phyloP scores from a whole-genome alignment of 2,888 invertebrate genomes.

The Lasiommata megera region DNA sequence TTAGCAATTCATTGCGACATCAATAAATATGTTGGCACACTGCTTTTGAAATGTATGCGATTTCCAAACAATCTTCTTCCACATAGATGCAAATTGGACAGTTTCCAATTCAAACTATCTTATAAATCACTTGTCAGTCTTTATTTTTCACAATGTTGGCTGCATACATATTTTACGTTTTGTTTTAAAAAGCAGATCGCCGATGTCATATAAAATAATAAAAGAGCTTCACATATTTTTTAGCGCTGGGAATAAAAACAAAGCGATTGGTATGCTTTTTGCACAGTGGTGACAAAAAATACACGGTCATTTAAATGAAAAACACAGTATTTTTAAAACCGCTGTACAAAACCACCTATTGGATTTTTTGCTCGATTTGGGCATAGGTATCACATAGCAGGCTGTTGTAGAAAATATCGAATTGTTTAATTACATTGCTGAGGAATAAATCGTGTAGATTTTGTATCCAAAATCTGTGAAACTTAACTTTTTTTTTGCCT shows the following conservation, averaged over 20 bases:
- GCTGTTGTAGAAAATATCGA: conserved; percentile 1
- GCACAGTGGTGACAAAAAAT: conserved; percentile 7
- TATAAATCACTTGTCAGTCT: conserved; percentile 30
- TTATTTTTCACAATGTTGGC: conserved; percentile 21
- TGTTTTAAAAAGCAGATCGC: conserved; percentile 6
- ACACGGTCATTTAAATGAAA: conserved; percentile 8
- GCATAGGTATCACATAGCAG: conserved; percentile 1
- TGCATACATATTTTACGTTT: conserved; percentile 18
- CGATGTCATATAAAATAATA: conserved; percentile 15
- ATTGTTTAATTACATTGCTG: no score
- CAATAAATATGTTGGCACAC: conserved; percentile 28
- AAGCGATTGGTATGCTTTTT: conserved; percentile 11
- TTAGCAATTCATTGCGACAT: conserved; percentile 28
- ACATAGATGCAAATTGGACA: conserved; percentile 32
- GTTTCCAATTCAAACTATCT: conserved; percentile 31
- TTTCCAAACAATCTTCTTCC: conserved; percentile 31
- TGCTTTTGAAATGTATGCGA: conserved; percentile 29
- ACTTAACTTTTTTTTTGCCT: no score
- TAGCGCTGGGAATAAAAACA: conserved; percentile 11
- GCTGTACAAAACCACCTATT: background rate
- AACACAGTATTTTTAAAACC: conserved; percentile 7
- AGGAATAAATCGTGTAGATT: no score
- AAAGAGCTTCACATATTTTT: conserved; percentile 11
- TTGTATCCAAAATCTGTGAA: no score
- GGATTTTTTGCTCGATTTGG: conserved; percentile 5